Percentiles rank a stretch among this genome's conserved stretches.
Evolutionary conservation across 1,140 invertebrate genomes (phyloP).

Genomic region (Drosophila pallidifrons): DNA sequence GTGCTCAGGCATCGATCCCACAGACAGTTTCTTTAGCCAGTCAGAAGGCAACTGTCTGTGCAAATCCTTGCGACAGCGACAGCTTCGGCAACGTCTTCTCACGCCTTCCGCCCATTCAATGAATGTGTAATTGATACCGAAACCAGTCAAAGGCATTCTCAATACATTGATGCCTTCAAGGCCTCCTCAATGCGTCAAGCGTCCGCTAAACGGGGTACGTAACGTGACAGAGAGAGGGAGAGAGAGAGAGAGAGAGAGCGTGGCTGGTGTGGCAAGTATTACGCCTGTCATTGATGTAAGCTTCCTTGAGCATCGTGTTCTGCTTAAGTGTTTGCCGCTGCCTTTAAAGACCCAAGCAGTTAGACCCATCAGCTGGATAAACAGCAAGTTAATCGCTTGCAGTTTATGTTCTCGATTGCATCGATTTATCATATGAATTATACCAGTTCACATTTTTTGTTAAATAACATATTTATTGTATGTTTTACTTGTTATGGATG

Average conservation of each 20-base stretch:
- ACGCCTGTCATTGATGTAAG: slow-evolving; percentile 43
- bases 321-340: slow-evolving; percentile 25
- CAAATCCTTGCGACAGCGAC: slow-evolving; percentile 47
- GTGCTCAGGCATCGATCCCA: slow-evolving; percentile 31
- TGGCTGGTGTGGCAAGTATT: slow-evolving; percentile 33
- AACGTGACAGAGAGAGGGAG: background rate
- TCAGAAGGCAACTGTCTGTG: slow-evolving; percentile 26
- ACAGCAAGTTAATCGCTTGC: slow-evolving; percentile 7
- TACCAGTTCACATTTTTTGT: no score
- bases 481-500: no score
- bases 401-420: slow-evolving; percentile 16
- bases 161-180: slow-evolving; percentile 47
- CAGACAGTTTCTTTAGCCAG: background rate
- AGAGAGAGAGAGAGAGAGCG: no score
- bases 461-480: no score
- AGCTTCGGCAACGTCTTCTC: slow-evolving; percentile 3
- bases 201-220: background rate
- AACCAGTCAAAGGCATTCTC: slow-evolving; percentile 54
- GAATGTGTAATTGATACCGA: slow-evolving; percentile 78
- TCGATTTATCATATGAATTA: background rate
- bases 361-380: slow-evolving; percentile 22
- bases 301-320: slow-evolving; percentile 15
- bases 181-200: slow-evolving; percentile 17
- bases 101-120: slow-evolving; percentile 59
- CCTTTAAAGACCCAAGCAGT: slow-evolving; percentile 30